Conservation (phyloP, 1,140 invertebrate species). For the Pygmarrhopalites habei region DNA sequence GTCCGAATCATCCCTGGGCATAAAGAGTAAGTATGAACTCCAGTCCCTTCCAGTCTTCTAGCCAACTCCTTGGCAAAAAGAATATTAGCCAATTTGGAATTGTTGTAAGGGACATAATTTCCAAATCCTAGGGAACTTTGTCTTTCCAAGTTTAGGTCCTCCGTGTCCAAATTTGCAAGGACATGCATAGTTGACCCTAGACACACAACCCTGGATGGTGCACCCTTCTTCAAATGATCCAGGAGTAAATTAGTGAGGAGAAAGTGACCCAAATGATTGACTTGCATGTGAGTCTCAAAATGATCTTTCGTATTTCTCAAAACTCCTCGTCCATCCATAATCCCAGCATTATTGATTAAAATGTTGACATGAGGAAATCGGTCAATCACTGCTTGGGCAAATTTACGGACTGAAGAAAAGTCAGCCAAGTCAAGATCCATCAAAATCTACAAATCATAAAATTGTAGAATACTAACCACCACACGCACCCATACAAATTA, state of each 20-base stretch:
- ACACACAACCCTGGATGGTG: constrained; percentile 49
- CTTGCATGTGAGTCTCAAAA: constrained; percentile 73
- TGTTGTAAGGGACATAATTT: constrained; percentile 45
- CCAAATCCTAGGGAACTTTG: constrained; percentile 32
- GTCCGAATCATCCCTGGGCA: constrained; percentile 48
- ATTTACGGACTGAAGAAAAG: constrained; percentile 10
- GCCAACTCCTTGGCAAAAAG: constrained; percentile 42
- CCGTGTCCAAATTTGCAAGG: constrained; percentile 41
- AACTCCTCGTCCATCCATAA: constrained; percentile 5
- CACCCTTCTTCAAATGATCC: constrained; percentile 56
- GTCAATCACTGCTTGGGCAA: background rate
- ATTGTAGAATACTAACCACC: background rate
- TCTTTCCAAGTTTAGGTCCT: constrained; percentile 44
- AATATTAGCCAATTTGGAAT: constrained; percentile 44
- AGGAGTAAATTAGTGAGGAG: constrained; percentile 54
- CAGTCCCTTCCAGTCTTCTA: constrained; percentile 39
- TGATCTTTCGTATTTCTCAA: constrained; percentile 53
- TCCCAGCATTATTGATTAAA: constrained; percentile 19
- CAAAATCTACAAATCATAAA: background rate
- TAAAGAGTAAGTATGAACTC: constrained; percentile 23
- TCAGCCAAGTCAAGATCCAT: constrained; percentile 18
- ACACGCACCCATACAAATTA: background rate
- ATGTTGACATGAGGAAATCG: constrained; percentile 12
- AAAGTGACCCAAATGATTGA: constrained; percentile 70
- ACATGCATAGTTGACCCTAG: constrained; percentile 18